Evolutionary conservation across 2,113 vertebrate genomes (phyloP).

Genomic region (Trochalopteron elliotii): DNA sequence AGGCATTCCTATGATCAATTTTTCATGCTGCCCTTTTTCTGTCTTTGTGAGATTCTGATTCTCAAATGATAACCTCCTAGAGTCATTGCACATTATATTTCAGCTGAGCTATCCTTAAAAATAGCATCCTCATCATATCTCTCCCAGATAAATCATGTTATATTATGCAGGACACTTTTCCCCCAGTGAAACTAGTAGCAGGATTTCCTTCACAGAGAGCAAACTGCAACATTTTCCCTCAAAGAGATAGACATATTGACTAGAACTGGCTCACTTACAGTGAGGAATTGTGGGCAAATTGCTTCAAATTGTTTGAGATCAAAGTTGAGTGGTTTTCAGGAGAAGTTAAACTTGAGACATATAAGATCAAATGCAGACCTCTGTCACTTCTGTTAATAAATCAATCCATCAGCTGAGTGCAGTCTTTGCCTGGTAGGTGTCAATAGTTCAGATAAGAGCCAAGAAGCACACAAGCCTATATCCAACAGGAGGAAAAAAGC

Average conservation of each 20-base stretch:
- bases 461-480: neutral
- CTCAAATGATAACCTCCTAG: constrained; percentile 8
- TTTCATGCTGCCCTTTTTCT: constrained; percentile 63
- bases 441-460: neutral
- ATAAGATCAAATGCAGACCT: neutral
- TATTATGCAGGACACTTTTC: neutral
- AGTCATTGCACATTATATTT: constrained; percentile 36
- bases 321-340: neutral
- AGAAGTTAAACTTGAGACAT: neutral
- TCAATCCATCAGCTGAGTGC: neutral
- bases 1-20: constrained; percentile 63
- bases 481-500: neutral
- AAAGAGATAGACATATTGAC: neutral
- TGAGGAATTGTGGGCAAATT: neutral
- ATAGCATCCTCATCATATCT: neutral
- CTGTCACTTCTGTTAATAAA: neutral
- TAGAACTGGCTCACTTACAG: neutral
- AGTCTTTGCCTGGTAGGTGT: neutral
- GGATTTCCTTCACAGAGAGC: neutral
- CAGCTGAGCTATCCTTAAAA: constrained; percentile 53
- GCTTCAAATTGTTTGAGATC: neutral
- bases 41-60: constrained; percentile 29
- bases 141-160: neutral
- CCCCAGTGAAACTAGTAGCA: neutral
- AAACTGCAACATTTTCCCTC: neutral